Evolutionary conservation across 2,888 invertebrate genomes (phyloP).

Genomic region (Pyrrhia umbra): DNA sequence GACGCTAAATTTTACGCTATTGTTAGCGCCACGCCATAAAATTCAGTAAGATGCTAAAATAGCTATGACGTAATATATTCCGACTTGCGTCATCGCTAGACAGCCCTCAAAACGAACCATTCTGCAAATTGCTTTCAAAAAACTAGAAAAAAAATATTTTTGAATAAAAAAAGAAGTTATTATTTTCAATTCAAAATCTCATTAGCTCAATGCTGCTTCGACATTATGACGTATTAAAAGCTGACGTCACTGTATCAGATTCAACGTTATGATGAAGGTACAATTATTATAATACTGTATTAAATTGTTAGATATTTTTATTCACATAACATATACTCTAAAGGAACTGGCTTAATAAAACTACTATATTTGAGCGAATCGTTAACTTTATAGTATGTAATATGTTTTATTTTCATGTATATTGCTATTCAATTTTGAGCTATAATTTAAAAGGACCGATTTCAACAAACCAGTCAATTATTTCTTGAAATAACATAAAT

Average conservation of each 20-base stretch:
- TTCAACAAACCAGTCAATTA: slow-evolving; percentile 35
- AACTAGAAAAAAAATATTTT: neutral
- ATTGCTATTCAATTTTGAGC: slow-evolving; percentile 58
- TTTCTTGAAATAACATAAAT: slow-evolving; percentile 45
- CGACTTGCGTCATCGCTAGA: too few species aligned
- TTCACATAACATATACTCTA: slow-evolving; percentile 71
- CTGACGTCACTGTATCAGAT: slow-evolving; percentile 8
- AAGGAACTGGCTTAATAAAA: slow-evolving; percentile 84
- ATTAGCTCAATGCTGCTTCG: slow-evolving; percentile 4
- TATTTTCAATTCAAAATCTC: slow-evolving; percentile 3
- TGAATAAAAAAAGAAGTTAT: neutral
- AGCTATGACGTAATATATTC: too few species aligned
- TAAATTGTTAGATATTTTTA: slow-evolving; percentile 55
- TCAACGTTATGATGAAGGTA: slow-evolving; percentile 14
- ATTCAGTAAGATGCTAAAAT: too few species aligned
- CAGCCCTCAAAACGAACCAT: neutral
- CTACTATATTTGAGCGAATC: slow-evolving; percentile 82
- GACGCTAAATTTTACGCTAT: too few species aligned
- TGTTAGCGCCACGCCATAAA: too few species aligned
- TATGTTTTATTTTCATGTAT: slow-evolving; percentile 44
- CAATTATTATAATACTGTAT: slow-evolving; percentile 52
- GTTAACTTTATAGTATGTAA: slow-evolving; percentile 52
- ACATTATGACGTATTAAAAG: slow-evolving; percentile 10
- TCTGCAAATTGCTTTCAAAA: neutral
- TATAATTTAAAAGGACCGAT: slow-evolving; percentile 36